Conservation (phyloP, 2,888 invertebrate species). For the Rapana venosa region DNA sequence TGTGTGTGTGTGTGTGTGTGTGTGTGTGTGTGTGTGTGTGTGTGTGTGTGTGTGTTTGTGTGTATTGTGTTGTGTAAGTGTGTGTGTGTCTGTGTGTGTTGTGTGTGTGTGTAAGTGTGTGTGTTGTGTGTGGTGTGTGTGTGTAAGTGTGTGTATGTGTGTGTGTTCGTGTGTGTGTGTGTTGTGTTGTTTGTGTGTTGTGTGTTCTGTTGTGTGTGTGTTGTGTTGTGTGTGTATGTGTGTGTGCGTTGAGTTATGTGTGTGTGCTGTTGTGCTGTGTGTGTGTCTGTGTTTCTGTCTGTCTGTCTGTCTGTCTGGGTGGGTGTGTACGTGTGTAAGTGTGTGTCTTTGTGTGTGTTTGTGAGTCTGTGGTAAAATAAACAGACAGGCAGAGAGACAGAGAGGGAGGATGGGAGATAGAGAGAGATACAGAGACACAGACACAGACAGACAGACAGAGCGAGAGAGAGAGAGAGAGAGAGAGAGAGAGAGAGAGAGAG, state of each 20-base stretch:
- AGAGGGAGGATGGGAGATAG: too few relatives aligned
- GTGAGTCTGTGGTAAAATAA: background rate
- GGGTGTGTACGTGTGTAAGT: background rate
- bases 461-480: too few relatives aligned
- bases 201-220: background rate
- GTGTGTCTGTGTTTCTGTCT: background rate
- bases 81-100: constrained; percentile 4
- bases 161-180: background rate
- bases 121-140: background rate
- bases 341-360: background rate
- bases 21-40: background rate
- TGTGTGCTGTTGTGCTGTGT: too few relatives aligned
- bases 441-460: too few relatives aligned
- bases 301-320: background rate
- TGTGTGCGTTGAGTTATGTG: too few relatives aligned
- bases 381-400: too few relatives aligned
- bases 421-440: too few relatives aligned
- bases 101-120: background rate
- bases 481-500: too few relatives aligned
- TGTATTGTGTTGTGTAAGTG: constrained; percentile 4
- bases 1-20: constrained; percentile 11
- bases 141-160: background rate
- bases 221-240: background rate
- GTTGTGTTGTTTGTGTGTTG: too few relatives aligned
- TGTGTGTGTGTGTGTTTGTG: background rate